Evolutionary conservation across 53 echinoderm and acorn worm species (phyloP).

Genomic region (Echinarachnius parma): DNA sequence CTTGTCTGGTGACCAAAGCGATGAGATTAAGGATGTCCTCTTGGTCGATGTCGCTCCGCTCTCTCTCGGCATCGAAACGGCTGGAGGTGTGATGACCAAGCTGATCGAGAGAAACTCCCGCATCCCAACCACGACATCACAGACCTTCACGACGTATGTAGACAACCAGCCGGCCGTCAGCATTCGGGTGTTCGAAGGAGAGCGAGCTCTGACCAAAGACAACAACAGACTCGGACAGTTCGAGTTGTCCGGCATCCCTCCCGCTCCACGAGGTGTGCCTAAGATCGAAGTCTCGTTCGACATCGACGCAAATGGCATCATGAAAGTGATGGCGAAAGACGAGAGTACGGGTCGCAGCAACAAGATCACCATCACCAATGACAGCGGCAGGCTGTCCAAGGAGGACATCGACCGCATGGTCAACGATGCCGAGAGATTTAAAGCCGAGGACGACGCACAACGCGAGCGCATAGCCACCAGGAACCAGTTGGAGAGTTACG

Average conservation of each 20-base stretch:
- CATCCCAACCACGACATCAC: conserved; percentile 42
- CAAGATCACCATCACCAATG: conserved; percentile 80
- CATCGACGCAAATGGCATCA: conserved; percentile 81
- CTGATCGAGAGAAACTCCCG: conserved; percentile 73
- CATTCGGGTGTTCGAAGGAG: conserved; percentile 85
- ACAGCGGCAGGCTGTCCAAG: conserved; percentile 76
- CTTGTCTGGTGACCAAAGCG: conserved; percentile 75
- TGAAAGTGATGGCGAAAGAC: conserved; percentile 83
- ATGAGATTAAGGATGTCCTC: conserved; percentile 76
- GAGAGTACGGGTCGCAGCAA: conserved; percentile 64
- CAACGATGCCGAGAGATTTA: conserved; percentile 73
- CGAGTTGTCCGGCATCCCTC: conserved; percentile 72
- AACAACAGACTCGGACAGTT: conserved; percentile 77
- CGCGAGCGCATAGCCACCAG: conserved; percentile 61
- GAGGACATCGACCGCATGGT: conserved; percentile 92
- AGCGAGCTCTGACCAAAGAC: conserved; percentile 79
- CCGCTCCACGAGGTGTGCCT: conserved; percentile 84
- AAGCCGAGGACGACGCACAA: conserved; percentile 75
- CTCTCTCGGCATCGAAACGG: conserved; percentile 80
- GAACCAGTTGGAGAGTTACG: conserved; percentile 76
- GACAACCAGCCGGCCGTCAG: conserved; percentile 82
- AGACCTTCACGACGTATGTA: conserved; percentile 63
- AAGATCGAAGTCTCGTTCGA: conserved; percentile 83
- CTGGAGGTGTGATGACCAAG: conserved; percentile 77
- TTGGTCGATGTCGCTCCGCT: conserved; percentile 92